phyloP scores from a whole-genome alignment of 2,797 vertebrate genomes.

The Gobio occitaniae region DNA sequence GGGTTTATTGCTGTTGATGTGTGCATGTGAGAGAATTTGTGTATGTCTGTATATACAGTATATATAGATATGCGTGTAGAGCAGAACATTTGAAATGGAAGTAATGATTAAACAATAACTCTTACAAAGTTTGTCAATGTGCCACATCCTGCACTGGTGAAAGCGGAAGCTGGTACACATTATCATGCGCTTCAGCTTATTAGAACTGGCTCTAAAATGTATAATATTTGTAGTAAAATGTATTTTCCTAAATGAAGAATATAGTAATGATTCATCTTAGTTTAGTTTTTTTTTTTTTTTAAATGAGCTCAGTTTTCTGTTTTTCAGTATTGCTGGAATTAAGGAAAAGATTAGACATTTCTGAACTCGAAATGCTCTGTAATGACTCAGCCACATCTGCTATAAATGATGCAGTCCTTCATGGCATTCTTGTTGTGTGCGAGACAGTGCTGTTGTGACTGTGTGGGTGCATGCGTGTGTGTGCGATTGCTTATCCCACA shows the following conservation, averaged over 20 bases:
- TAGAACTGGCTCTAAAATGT: neutral
- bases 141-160: conserved; percentile 27
- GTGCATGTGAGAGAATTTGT: neutral
- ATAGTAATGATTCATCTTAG: neutral
- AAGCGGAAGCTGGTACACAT: neutral
- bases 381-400: conserved; percentile 5
- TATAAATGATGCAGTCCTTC: conserved; percentile 40
- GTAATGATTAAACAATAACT: conserved; percentile 21
- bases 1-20: neutral
- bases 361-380: conserved; percentile 11
- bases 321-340: neutral
- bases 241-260: neutral
- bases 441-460: conserved; percentile 17
- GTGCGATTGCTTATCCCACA: conserved; percentile 64
- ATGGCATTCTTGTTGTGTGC: conserved; percentile 36
- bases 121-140: conserved; percentile 12
- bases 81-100: neutral
- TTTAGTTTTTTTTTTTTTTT: neutral
- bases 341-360: neutral
- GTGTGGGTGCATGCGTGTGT: conserved; percentile 28
- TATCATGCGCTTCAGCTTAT: conserved; percentile 18
- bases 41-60: neutral
- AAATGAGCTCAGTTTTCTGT: neutral
- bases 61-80: too few relatives aligned
- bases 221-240: neutral